These are phyloP conservation scores for Spisula solida DNA, from an alignment of 2,888 invertebrate species.

Conservation along the genomic window DNA sequence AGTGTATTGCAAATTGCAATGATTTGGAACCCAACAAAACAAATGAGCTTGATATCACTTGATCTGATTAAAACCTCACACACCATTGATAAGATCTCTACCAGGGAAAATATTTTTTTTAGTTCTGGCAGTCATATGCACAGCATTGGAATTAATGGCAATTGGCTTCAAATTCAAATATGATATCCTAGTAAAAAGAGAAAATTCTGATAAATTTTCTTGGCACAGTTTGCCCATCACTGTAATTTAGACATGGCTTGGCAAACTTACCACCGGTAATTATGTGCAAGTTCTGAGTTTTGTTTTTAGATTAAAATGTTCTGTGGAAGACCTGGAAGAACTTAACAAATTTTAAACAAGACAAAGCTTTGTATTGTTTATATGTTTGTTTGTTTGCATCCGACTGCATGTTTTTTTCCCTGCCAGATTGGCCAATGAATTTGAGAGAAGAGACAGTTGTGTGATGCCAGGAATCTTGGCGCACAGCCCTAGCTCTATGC, in stretches of 20 bases:
- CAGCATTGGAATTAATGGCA: background rate
- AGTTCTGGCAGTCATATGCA: constrained; percentile 17
- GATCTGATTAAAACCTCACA: background rate
- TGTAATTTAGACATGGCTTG: background rate
- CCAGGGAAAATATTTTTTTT: background rate
- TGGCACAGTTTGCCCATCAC: background rate
- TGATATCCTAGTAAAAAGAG: background rate
- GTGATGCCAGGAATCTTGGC: too few relatives aligned
- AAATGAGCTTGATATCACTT: background rate
- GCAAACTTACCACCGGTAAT: background rate
- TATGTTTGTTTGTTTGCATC: too few relatives aligned
- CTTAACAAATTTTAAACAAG: too few relatives aligned
- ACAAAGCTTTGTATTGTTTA: too few relatives aligned
- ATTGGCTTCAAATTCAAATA: constrained; percentile 2
- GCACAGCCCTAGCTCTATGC: too few relatives aligned
- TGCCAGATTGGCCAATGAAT: too few relatives aligned
- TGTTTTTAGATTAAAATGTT: too few relatives aligned
- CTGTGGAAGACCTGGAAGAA: too few relatives aligned
- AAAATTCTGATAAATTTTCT: background rate
- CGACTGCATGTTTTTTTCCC: too few relatives aligned
- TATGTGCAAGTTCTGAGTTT: background rate
- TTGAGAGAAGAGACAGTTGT: too few relatives aligned
- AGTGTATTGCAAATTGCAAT: background rate
- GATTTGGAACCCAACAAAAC: background rate
- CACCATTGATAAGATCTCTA: constrained; percentile 7